phyloP scores from a whole-genome alignment of 2,888 invertebrate genomes.

The Oasisia sp. region DNA sequence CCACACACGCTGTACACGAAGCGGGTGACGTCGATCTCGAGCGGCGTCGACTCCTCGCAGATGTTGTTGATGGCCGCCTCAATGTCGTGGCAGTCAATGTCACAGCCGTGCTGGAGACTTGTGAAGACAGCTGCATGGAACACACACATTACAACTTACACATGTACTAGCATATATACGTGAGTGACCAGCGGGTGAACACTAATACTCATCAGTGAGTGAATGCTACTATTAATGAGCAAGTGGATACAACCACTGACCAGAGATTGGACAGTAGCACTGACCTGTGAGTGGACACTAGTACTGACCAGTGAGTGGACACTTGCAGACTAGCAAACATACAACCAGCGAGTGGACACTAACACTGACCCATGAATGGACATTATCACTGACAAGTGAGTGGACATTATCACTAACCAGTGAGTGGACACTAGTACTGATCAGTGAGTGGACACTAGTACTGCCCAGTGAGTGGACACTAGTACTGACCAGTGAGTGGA shows the following conservation, averaged over 20 bases:
- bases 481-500: too few species aligned
- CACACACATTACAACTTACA: not conserved
- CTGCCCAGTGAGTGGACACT: too few species aligned
- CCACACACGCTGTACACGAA: constrained; percentile 70
- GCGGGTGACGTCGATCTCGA: constrained; percentile 77
- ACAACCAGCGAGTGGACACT: not conserved
- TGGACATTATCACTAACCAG: not conserved
- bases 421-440: not conserved
- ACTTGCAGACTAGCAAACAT: too few species aligned
- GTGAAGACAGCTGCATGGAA: constrained; percentile 62
- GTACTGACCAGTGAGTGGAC: too few species aligned
- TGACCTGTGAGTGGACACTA: not conserved
- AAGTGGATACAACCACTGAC: not conserved
- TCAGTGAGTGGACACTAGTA: too few species aligned
- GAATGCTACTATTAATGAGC: not conserved
- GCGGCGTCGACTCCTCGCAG: constrained; percentile 74
- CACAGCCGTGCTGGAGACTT: constrained; percentile 72
- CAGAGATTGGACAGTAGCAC: too few species aligned
- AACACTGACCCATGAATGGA: not conserved
- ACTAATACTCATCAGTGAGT: not conserved
- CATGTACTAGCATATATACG: too few species aligned
- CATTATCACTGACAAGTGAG: not conserved
- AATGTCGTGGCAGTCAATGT: constrained; percentile 74
- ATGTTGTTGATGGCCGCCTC: constrained; percentile 75
- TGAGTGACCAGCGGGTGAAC: not conserved